phyloP scores from a whole-genome alignment of 2,888 invertebrate genomes.

The Bellardia pandia region DNA sequence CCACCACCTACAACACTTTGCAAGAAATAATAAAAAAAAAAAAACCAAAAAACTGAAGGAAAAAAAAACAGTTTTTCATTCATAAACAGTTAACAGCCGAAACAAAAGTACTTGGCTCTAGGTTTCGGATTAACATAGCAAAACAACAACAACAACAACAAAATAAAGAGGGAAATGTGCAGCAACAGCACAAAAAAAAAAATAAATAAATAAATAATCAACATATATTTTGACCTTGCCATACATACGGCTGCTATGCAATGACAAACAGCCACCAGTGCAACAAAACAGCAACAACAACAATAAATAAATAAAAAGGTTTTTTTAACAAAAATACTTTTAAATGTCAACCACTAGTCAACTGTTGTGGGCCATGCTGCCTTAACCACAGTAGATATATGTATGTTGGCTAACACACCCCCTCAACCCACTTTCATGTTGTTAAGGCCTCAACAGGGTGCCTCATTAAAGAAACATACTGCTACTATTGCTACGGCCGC shows the following conservation, averaged over 20 bases:
- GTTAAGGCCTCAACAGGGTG: conserved; percentile 39
- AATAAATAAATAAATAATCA: conserved; percentile 37
- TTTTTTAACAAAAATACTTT: conserved; percentile 31
- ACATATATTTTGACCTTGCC: conserved; percentile 70
- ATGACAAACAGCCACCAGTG: conserved; percentile 25
- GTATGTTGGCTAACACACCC: background rate
- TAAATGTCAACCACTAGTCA: conserved; percentile 59
- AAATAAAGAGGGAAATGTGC: conserved; percentile 35
- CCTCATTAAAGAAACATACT: conserved; percentile 41
- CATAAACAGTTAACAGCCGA: conserved; percentile 65
- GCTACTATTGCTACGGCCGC: background rate
- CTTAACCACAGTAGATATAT: conserved; percentile 3
- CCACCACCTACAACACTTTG: background rate
- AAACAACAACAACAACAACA: conserved; percentile 12
- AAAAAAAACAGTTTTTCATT: conserved; percentile 54
- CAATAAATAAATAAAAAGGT: conserved; percentile 33
- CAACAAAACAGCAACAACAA: conserved; percentile 14
- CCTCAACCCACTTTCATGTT: background rate
- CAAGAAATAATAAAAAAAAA: background rate
- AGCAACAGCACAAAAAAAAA: conserved; percentile 15
- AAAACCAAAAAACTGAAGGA: background rate
- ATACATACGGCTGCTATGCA: conserved; percentile 54
- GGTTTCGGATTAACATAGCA: conserved; percentile 52
- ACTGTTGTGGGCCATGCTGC: background rate
- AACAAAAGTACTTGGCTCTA: conserved; percentile 60